A percentile compares a stretch with the other conserved stretches of the same genome.
Conservation (phyloP, 2,888 invertebrate species). For the Drosophila falleni region DNA sequence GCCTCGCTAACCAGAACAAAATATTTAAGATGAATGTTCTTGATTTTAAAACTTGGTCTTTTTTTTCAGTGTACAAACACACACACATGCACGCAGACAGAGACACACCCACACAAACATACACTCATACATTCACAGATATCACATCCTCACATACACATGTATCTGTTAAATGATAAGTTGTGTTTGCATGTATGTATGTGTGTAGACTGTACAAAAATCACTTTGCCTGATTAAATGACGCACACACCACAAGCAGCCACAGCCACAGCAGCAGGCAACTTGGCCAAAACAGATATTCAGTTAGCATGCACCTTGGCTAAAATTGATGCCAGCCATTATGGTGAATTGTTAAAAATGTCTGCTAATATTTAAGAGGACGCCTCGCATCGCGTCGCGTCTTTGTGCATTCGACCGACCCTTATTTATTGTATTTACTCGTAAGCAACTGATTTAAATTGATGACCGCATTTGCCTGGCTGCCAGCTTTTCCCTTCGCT, state of each 20-base stretch:
- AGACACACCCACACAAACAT: not conserved
- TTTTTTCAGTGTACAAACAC: too few species aligned
- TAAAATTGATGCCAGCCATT: conserved; percentile 70
- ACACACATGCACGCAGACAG: too few species aligned
- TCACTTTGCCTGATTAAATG: conserved; percentile 82
- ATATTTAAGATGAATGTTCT: too few species aligned
- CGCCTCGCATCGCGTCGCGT: not conserved
- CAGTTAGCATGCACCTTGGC: conserved; percentile 59
- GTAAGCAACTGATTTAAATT: conserved; percentile 72
- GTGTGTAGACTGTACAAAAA: conserved; percentile 51
- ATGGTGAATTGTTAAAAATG: conserved; percentile 79
- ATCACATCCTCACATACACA: conserved; percentile 16
- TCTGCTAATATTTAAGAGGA: conserved; percentile 62
- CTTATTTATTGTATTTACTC: conserved; percentile 68
- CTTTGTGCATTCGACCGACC: conserved; percentile 37
- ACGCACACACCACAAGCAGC: conserved; percentile 51
- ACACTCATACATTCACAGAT: conserved; percentile 22
- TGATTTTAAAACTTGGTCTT: too few species aligned
- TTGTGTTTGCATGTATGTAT: conserved; percentile 32
- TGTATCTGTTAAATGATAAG: conserved; percentile 64
- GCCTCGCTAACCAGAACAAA: too few species aligned
- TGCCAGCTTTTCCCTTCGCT: conserved; percentile 22
- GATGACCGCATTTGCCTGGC: conserved; percentile 60
- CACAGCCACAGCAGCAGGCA: conserved; percentile 8
- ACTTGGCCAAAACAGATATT: conserved; percentile 22